Evolutionary conservation across 2,797 vertebrate species (phyloP).

Genomic region (Girardinus metallicus): DNA sequence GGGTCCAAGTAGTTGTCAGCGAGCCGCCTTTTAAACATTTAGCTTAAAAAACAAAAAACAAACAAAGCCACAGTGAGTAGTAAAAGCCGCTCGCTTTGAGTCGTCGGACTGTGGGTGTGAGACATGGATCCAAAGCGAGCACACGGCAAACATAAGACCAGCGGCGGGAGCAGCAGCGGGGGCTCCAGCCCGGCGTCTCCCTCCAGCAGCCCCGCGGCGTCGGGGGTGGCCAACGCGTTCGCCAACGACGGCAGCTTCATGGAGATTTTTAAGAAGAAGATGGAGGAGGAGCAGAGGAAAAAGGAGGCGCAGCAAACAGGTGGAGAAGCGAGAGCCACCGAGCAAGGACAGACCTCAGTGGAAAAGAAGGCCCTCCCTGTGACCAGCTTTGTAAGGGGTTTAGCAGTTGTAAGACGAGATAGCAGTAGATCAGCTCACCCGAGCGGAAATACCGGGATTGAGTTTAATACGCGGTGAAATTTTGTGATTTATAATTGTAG

Average conservation of each 20-base stretch:
- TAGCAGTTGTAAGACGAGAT: conserved; percentile 79
- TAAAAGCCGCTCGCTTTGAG: neutral
- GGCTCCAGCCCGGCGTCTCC: conserved; percentile 73
- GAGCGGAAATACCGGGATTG: conserved; percentile 26
- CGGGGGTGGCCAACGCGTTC: conserved; percentile 84
- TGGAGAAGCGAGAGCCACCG: conserved; percentile 66
- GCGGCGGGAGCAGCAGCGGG: conserved; percentile 61
- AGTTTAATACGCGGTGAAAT: conserved; percentile 13
- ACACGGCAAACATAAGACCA: conserved; percentile 19
- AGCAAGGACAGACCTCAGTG: conserved; percentile 73
- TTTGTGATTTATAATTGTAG: conserved; percentile 10
- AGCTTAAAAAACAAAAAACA: too few species aligned
- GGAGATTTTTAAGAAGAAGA: conserved; percentile 97
- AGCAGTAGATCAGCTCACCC: conserved; percentile 38
- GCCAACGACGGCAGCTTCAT: conserved; percentile 97
- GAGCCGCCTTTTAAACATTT: neutral
- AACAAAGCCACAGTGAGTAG: conserved; percentile 3
- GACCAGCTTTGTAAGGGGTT: conserved; percentile 87
- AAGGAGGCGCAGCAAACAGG: conserved; percentile 81
- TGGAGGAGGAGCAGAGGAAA: conserved; percentile 86
- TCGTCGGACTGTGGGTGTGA: conserved; percentile 6
- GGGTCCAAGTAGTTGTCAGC: neutral
- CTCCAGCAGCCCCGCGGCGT: conserved; percentile 49
- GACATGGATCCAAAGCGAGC: conserved; percentile 67
- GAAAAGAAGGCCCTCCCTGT: conserved; percentile 81